A percentile compares a stretch with the other conserved stretches of the same genome.
These are phyloP conservation scores for Axinella damicornis DNA, from an alignment of 37 sponge, comb jelly and placozoan genomes.

Conservation along the genomic window DNA sequence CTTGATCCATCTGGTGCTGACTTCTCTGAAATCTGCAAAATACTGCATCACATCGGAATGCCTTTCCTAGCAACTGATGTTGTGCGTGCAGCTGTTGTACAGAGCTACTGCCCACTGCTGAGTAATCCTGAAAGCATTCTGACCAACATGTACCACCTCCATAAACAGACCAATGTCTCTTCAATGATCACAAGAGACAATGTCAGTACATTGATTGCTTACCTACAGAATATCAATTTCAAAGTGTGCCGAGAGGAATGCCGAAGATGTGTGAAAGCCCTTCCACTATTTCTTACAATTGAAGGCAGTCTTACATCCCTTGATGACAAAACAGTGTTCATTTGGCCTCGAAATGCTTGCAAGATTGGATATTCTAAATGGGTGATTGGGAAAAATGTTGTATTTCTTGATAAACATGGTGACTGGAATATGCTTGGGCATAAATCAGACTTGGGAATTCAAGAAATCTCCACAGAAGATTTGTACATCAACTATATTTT, in stretches of 20 bases:
- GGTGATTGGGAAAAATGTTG: not conserved
- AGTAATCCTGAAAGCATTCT: conserved; percentile 10
- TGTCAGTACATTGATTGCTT: conserved; percentile 17
- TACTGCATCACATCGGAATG: not conserved
- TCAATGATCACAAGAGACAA: not conserved
- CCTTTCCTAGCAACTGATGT: conserved; percentile 36
- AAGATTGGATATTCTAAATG: conserved; percentile 36
- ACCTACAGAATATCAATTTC: conserved; percentile 37
- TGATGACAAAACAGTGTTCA: conserved; percentile 8
- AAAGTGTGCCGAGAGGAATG: not conserved
- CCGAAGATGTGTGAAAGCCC: not conserved
- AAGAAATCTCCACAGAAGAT: conserved; percentile 8
- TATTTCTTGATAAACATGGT: conserved; percentile 41
- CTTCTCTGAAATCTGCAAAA: not conserved
- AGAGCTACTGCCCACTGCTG: conserved; percentile 18
- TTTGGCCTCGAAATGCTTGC: conserved; percentile 37
- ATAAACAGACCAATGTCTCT: not conserved
- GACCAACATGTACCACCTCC: conserved; percentile 6
- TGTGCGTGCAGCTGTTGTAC: not conserved
- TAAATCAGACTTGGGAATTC: not conserved
- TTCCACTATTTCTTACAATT: conserved; percentile 57
- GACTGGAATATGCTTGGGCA: conserved; percentile 32
- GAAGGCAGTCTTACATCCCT: conserved; percentile 18
- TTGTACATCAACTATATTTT: conserved; percentile 53
- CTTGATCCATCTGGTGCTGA: no score